Base-by-base conservation (phyloP, 2,888 invertebrate genomes). In the Hydrotaea diabolus region DNA sequence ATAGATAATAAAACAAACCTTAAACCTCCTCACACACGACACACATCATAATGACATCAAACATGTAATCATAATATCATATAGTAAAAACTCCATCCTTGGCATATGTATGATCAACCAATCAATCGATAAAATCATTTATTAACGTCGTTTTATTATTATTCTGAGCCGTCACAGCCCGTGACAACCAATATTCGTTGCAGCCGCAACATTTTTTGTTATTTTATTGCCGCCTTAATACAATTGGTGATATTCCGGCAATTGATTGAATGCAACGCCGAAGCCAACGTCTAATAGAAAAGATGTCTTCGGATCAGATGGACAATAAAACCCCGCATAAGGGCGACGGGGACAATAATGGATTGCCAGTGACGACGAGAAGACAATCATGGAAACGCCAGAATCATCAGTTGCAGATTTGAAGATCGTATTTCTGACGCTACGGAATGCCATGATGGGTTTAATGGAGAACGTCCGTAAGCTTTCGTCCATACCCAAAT, bases 231-330 rank as follows among this genome's bases (percentile, higher is more conserved):
- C 21, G 55, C 55, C 55, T 55, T 21, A 31, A 31, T 31, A 31
- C 7, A 31, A 31, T 31, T 31, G 3, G 46, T 53, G 7, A 17
- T 9, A 55, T 55, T 55, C 55, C 21, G 55, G 55, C 9, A 15
- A 21, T 55, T 55, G 55, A 39, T 3, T 75, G 31, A 62, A 80
- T 80, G 76, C 39, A 17, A 36, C 71, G 62, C n/a, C 69, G 80
- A 9, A 64, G 76, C 53, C 13, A 71, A 55, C 71, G 71, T 2
- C 19, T 76, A 0, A 0, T 49, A 7, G 55, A 55, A 21, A 39
- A 76, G 0, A 81, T 77, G 81, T 73, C 76, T 15, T 11, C 21
- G 8, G 17, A 23, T 21, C 4, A 19, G 21, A 17, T 2, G 21
- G 53, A 53, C 53, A 53, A n/a, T n/a, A 53, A 53, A 7, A 8